These are phyloP conservation scores for Hydractinia echinata DNA, from an alignment of 30 jellyfish, hydroid and myxozoan genomes.

Conservation along the genomic window DNA sequence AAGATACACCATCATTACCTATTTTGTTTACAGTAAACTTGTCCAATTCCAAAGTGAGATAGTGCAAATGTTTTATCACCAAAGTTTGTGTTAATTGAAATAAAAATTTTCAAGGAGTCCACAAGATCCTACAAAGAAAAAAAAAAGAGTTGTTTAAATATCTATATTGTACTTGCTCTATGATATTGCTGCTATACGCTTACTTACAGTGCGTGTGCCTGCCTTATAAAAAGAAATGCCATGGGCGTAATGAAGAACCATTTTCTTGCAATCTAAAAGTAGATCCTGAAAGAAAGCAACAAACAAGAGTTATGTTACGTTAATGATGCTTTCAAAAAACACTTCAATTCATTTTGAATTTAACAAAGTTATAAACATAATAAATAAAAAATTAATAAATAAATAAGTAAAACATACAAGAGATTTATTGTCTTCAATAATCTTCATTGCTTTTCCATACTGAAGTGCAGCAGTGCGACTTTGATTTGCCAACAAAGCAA, in stretches of 20 bases:
- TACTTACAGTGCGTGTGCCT: conserved; percentile 40
- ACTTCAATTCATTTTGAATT: background rate
- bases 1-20: conserved; percentile 26
- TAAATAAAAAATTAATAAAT: background rate
- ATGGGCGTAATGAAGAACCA: conserved; percentile 32
- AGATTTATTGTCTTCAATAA: background rate
- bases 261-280: background rate
- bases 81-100: conserved; percentile 34
- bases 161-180: background rate
- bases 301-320: background rate
- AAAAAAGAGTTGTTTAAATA: background rate
- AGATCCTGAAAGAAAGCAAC: background rate
- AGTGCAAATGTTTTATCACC: conserved; percentile 51
- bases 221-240: conserved; percentile 51
- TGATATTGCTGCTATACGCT: background rate
- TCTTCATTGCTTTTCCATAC: conserved; percentile 2
- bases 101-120: background rate
- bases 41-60: conserved; percentile 52
- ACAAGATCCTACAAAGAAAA: conserved; percentile 8
- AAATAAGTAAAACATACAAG: background rate
- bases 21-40: conserved; percentile 43
- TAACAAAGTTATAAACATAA: background rate
- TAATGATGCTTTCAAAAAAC: no score
- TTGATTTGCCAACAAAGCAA: conserved; percentile 4
- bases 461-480: conserved; percentile 2